Evolutionary conservation across 2,797 vertebrate genomes (phyloP).

Genomic region (Peromyscus attwateri): DNA sequence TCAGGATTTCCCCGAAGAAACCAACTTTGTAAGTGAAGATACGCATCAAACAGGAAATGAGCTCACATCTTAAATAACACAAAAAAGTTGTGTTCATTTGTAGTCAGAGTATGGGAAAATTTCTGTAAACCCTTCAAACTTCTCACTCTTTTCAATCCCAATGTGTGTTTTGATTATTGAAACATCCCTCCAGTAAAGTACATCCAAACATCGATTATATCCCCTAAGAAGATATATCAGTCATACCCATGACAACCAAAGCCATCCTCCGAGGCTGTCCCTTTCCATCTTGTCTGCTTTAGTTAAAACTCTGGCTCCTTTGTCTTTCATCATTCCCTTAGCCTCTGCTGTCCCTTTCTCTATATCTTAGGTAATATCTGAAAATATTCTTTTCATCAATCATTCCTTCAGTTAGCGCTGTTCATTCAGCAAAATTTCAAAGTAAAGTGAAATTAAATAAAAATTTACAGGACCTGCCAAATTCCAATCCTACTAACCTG

Average conservation of each 20-base stretch:
- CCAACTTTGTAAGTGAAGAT: neutral
- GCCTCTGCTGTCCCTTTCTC: slow-evolving; percentile 32
- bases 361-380: slow-evolving; percentile 36
- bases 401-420: slow-evolving; percentile 58
- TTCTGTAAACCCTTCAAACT: slow-evolving; percentile 14
- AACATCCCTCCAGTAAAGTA: neutral
- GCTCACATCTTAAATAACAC: neutral
- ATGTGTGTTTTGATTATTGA: slow-evolving; percentile 49
- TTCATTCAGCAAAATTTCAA: slow-evolving; percentile 77
- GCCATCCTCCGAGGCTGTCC: neutral
- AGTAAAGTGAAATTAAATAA: slow-evolving; percentile 77
- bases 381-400: slow-evolving; percentile 68
- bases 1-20: neutral
- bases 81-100: neutral
- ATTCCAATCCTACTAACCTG: slow-evolving; percentile 66
- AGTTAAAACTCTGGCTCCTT: slow-evolving; percentile 42
- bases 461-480: slow-evolving; percentile 69
- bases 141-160: slow-evolving; percentile 16
- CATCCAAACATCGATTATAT: neutral
- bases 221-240: neutral
- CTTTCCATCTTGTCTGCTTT: neutral
- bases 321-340: slow-evolving; percentile 26
- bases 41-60: neutral
- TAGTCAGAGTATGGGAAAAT: slow-evolving; percentile 15
- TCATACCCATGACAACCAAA: neutral